These are phyloP conservation scores for Sternarchorhynchus goeldii DNA, from an alignment of 2,797 vertebrate genomes.

Conservation along the genomic window DNA sequence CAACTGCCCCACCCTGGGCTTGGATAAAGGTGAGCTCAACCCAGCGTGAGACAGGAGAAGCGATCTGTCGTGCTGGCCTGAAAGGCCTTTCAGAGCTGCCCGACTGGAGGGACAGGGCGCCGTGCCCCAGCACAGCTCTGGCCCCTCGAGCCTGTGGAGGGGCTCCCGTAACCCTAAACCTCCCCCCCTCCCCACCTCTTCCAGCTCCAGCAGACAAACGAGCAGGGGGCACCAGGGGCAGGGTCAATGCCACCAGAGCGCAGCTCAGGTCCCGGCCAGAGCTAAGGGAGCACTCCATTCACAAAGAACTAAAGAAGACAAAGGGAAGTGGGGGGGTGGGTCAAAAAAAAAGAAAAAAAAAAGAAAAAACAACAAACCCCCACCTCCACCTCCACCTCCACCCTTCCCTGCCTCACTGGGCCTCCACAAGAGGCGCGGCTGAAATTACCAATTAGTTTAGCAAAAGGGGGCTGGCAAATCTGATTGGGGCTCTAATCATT, in stretches of 20 bases:
- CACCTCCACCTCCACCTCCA: constrained; percentile 70
- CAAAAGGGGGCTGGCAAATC: constrained; percentile 79
- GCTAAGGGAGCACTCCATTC: constrained; percentile 78
- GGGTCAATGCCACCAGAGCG: constrained; percentile 74
- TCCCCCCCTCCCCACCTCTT: constrained; percentile 61
- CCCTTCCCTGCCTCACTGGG: constrained; percentile 75
- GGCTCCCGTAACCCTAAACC: constrained; percentile 77
- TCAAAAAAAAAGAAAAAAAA: constrained; percentile 22
- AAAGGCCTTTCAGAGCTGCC: constrained; percentile 70
- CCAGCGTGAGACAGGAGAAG: constrained; percentile 59
- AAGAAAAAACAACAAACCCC: constrained; percentile 58
- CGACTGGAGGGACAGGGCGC: constrained; percentile 58
- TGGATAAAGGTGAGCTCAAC: constrained; percentile 51
- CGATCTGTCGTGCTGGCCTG: constrained; percentile 59
- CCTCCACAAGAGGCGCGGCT: constrained; percentile 80
- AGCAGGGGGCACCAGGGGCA: constrained; percentile 75
- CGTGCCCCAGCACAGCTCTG: constrained; percentile 51
- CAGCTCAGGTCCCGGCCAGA: constrained; percentile 67
- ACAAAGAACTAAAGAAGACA: constrained; percentile 63
- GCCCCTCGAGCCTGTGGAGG: constrained; percentile 68
- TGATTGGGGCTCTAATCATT: constrained; percentile 82
- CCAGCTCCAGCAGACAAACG: constrained; percentile 79
- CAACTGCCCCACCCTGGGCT: constrained; percentile 43
- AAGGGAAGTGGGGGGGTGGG: constrained; percentile 29
- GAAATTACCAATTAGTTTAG: constrained; percentile 89